phyloP scores from a whole-genome alignment of 2,888 invertebrate genomes.

The Formica aserva region DNA sequence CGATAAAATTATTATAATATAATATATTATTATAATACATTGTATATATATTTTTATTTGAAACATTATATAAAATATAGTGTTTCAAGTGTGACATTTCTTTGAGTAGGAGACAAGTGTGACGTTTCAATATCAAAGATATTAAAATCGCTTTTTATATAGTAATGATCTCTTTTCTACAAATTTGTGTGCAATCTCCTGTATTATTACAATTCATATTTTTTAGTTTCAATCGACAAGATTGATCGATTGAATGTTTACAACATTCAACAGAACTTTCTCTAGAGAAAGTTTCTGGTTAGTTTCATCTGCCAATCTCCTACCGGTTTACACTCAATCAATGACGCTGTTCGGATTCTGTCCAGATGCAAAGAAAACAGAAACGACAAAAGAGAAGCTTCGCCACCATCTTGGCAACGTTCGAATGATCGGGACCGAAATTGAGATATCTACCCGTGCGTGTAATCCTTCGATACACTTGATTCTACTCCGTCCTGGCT shows the following conservation, averaged over 20 bases:
- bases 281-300: not conserved
- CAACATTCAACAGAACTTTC: not conserved
- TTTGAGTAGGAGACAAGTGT: not conserved
- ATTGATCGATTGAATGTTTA: not conserved
- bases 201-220: not conserved
- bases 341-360: not conserved
- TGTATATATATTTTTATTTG: not conserved
- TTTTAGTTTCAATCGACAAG: not conserved
- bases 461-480: slow-evolving; percentile 44
- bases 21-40: not conserved
- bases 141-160: not conserved
- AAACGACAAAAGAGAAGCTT: slow-evolving; percentile 6
- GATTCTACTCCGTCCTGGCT: not conserved
- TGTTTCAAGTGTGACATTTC: not conserved
- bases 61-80: not conserved
- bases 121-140: not conserved
- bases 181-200: not conserved
- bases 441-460: slow-evolving; percentile 37
- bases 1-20: not conserved
- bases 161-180: not conserved
- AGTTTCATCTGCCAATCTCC: not conserved
- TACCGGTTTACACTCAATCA: not conserved
- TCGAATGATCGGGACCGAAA: slow-evolving; percentile 6
- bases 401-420: not conserved
- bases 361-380: not conserved